Conservation (phyloP, 2,797 vertebrate species). For the Hyperoplus lanceolatus region DNA sequence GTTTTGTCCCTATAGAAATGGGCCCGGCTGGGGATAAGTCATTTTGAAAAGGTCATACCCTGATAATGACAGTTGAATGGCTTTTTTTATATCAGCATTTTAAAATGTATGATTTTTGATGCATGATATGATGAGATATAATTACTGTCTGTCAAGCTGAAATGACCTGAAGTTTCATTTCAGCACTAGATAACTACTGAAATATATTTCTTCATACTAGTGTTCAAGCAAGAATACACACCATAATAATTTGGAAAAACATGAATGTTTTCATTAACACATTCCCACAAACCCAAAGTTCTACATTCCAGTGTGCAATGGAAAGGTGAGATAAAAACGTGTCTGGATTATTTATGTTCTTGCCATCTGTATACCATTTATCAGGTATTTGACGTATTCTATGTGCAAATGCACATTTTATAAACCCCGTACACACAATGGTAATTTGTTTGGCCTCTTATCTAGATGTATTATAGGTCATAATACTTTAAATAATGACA, state of each 20-base stretch:
- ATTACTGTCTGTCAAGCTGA: slow-evolving; percentile 2
- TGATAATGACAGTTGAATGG: slow-evolving; percentile 17
- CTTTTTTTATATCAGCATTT: slow-evolving; percentile 30
- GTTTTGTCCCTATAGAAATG: slow-evolving; percentile 54
- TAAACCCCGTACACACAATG: not conserved
- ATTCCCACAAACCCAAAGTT: not conserved
- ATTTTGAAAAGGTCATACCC: slow-evolving; percentile 64
- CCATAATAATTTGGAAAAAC: not conserved
- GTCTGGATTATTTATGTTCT: slow-evolving; percentile 3
- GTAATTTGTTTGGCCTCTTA: not conserved
- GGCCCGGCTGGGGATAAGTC: slow-evolving; percentile 33
- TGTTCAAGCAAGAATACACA: not conserved
- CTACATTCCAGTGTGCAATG: not conserved
- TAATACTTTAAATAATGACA: not conserved
- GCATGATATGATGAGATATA: not conserved
- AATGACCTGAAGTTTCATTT: slow-evolving; percentile 1
- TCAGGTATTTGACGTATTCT: not conserved
- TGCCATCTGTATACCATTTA: not conserved
- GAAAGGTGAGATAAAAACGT: slow-evolving; percentile 8
- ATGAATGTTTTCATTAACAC: not conserved
- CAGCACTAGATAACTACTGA: not conserved
- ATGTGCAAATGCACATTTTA: not conserved
- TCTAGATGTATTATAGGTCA: not conserved
- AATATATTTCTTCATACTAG: not conserved
- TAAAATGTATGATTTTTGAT: slow-evolving; percentile 24